Evolutionary conservation across 2,888 invertebrate species (phyloP), one percentile per base, ranked within the genome.

Genomic region (Eupithecia exiguata): DNA sequence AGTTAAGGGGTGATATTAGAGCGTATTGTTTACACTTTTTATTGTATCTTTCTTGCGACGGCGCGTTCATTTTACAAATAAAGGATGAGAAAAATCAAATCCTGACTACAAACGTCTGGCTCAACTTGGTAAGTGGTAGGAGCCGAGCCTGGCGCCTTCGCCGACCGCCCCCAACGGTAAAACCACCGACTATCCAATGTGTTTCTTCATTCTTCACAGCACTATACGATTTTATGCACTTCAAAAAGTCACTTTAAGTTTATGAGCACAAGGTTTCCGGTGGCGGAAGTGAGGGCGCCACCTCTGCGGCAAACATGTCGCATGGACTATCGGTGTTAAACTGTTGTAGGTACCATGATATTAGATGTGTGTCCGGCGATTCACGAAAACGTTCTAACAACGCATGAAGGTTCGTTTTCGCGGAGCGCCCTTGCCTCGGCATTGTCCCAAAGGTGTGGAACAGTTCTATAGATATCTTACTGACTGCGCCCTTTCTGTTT

Each of bases 41-140:
- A 92, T 92, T 91, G 87, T 93, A 92, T 91, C 91, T 92, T 93
- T 95, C 94, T 93, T 92, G 92, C 93, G 92, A 89, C 90, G 89
- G 91, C 94, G 93, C 95, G 94, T 96, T 95, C 96, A 58, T 94
- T 96, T 91, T 86, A 91, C 93, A 90, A 93, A 92, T 92, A 92
- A 93, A 99, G 99, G 99, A 99, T 95, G 99, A 99, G 96, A 99
- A 99, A 96, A 99, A 98, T 95, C 99, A 99, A 96, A 98, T 99
- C 95, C 97, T 99, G 95, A 98, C 98, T 92, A 98, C 98, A 95
- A 99, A 99, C 96, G 97, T 98, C 95, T 99, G 99, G 99, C 97
- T 99, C 92, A 98, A 98, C 96, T 96, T 99, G 98, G 98, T 99
- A 97, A 98, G 98, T 98, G 95, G 95, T 95, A 92, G 92, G 92